Evolutionary conservation across 2,888 invertebrate genomes (phyloP).

Genomic region (Steinernema carpocapsae): DNA sequence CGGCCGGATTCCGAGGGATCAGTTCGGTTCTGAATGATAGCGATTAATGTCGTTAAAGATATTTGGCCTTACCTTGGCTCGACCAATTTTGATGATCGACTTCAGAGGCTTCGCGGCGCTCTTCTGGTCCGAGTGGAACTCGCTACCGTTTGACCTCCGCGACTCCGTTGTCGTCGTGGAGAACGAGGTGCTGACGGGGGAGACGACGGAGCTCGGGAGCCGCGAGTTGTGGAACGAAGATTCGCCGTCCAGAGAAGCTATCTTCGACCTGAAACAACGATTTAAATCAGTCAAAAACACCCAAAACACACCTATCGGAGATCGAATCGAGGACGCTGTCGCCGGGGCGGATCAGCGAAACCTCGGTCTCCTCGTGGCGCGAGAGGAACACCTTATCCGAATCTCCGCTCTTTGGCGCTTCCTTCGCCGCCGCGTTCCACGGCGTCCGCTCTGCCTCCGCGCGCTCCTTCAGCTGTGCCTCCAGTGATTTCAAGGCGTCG

Average conservation of each 20-base stretch:
- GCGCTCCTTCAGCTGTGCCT: background rate
- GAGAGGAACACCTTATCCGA: background rate
- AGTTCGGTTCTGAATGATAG: background rate
- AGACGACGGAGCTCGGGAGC: background rate
- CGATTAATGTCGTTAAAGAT: background rate
- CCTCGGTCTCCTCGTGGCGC: background rate
- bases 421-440: background rate
- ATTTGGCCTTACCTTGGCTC: background rate
- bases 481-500: background rate
- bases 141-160: too few relatives aligned
- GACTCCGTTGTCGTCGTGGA: background rate
- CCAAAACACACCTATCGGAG: too few relatives aligned
- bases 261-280: too few relatives aligned
- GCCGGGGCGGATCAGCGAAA: background rate
- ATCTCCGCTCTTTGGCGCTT: background rate
- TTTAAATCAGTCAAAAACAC: background rate
- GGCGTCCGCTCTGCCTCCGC: too few relatives aligned
- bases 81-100: too few relatives aligned
- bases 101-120: too few relatives aligned
- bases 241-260: too few relatives aligned
- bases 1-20: background rate
- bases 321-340: background rate
- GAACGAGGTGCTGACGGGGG: background rate
- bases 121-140: too few relatives aligned
- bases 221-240: background rate